Percentiles rank a stretch among this genome's conserved stretches.
These are phyloP conservation scores for Anaspis maculata DNA, from an alignment of 2,888 invertebrate species.

Conservation along the genomic window DNA sequence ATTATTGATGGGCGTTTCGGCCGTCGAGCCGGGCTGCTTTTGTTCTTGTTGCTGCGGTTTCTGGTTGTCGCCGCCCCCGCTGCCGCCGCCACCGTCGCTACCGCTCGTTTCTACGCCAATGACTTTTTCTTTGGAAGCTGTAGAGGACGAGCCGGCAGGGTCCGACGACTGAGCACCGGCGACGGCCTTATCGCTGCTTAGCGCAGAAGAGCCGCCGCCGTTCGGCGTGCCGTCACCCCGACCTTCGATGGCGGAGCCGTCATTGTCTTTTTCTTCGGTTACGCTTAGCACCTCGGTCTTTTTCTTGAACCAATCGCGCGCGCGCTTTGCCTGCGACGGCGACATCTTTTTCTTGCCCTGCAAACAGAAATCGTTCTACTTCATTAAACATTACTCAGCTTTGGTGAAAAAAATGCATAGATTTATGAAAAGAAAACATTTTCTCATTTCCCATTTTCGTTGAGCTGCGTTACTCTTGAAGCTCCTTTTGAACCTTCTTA, in stretches of 20 bases:
- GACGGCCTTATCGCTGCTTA: conserved; percentile 2
- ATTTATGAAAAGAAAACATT: no score
- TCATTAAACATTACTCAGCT: no score
- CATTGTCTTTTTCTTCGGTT: conserved; percentile 19
- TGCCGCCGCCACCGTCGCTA: conserved; percentile 9
- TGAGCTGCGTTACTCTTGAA: no score
- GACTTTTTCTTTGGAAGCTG: no score
- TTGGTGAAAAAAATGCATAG: no score
- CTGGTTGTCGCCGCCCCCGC: background rate
- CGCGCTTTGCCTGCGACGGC: conserved; percentile 42
- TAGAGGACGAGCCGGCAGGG: no score
- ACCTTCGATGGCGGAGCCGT: conserved; percentile 40
- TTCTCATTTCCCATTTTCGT: no score
- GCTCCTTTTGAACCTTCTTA: no score
- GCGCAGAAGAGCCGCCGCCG: background rate
- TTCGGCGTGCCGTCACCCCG: conserved; percentile 16
- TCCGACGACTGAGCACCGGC: no score
- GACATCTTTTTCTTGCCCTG: conserved; percentile 39
- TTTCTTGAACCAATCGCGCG: conserved; percentile 39
- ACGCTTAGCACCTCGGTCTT: conserved; percentile 30
- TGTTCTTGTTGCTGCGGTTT: background rate
- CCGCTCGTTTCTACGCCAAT: background rate
- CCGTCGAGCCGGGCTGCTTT: background rate
- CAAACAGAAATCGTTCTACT: no score
- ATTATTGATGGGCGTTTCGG: conserved; percentile 9